These are phyloP conservation scores for Cyprinodon brontotheroides DNA, from an alignment of 2,113 vertebrate species.

Conservation along the genomic window DNA sequence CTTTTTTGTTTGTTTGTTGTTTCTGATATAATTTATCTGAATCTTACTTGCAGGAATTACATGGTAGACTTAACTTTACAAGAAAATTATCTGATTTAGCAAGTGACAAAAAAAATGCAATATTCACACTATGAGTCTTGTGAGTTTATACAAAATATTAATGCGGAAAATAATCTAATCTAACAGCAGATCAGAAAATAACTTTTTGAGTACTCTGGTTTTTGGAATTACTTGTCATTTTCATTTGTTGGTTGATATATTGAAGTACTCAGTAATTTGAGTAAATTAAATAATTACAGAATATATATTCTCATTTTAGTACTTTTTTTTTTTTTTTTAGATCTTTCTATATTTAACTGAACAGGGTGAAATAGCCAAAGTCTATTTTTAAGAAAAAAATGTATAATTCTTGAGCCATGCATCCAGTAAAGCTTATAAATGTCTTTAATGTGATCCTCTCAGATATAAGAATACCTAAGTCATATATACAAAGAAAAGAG, in stretches of 20 bases:
- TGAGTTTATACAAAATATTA: too few species aligned
- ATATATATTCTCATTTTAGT: too few species aligned
- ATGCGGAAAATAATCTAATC: too few species aligned
- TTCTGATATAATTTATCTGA: too few species aligned
- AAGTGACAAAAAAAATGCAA: too few species aligned
- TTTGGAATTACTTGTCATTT: too few species aligned
- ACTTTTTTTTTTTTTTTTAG: neutral
- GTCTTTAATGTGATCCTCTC: conserved; percentile 26
- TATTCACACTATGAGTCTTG: too few species aligned
- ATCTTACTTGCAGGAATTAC: too few species aligned
- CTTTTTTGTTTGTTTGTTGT: too few species aligned
- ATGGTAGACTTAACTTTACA: too few species aligned
- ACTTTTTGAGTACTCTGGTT: neutral
- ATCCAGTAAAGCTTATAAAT: neutral
- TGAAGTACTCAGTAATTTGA: neutral
- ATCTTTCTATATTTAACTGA: neutral
- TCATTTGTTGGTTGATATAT: neutral
- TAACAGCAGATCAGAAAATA: too few species aligned
- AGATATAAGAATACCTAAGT: conserved; percentile 1
- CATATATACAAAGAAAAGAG: conserved; percentile 29
- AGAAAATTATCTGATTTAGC: too few species aligned
- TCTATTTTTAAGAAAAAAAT: conserved; percentile 4
- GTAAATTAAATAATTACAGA: neutral
- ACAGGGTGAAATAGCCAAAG: neutral
- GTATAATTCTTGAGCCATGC: neutral